phyloP scores from a whole-genome alignment of 2,797 vertebrate species.

The Chanos chanos region DNA sequence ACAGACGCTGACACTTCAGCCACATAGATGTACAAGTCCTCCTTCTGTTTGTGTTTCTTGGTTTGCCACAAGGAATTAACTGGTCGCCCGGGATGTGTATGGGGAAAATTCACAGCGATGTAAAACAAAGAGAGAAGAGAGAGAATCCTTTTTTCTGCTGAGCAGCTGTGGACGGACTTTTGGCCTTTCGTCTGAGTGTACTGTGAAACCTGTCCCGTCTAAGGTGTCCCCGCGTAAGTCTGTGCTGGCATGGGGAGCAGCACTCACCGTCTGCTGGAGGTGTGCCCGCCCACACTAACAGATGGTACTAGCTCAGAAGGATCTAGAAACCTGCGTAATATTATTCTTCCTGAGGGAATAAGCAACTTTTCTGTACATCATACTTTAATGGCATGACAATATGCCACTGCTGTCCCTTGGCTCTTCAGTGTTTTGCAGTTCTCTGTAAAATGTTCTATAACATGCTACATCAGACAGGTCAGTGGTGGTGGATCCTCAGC shows the following conservation, averaged over 20 bases:
- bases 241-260: not conserved
- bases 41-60: not conserved
- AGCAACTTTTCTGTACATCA: conserved; percentile 2
- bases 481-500: too few relatives aligned
- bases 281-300: not conserved
- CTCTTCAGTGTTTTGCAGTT: too few relatives aligned
- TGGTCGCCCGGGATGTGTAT: not conserved
- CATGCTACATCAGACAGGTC: too few relatives aligned
- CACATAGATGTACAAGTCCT: too few relatives aligned
- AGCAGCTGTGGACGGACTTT: not conserved
- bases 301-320: not conserved
- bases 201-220: not conserved
- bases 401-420: not conserved
- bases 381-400: not conserved
- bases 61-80: not conserved
- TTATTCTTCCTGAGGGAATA: not conserved
- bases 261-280: not conserved
- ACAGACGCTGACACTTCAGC: too few relatives aligned
- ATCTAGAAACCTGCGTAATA: not conserved
- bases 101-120: not conserved
- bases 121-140: not conserved
- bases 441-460: too few relatives aligned
- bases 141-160: not conserved
- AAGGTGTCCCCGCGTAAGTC: not conserved
- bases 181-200: not conserved